Evolutionary conservation across 2,113 vertebrate genomes (phyloP).

Genomic region (Aegotheles bennettii): DNA sequence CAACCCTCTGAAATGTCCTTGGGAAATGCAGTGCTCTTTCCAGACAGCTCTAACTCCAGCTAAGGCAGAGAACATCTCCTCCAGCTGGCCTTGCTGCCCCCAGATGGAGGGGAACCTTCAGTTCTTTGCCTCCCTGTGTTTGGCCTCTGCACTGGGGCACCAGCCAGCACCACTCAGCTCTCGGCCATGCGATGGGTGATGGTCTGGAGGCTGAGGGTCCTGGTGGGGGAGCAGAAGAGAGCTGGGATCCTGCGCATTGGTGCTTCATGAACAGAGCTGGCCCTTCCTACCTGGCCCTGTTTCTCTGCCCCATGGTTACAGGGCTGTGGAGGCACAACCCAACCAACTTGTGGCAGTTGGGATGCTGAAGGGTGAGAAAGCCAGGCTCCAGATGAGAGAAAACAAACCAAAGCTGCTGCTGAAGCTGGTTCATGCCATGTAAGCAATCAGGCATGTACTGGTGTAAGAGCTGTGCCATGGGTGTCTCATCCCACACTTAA

Average conservation of each 20-base stretch:
- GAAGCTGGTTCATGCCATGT: background rate
- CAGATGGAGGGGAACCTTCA: background rate
- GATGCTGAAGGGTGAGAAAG: background rate
- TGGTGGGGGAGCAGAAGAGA: background rate
- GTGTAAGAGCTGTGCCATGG: background rate
- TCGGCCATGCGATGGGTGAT: background rate
- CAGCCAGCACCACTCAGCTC: background rate
- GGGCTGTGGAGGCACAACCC: background rate
- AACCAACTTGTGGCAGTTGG: accelerated
- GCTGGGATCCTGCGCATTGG: accelerated
- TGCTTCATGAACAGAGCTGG: no score
- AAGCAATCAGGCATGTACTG: background rate
- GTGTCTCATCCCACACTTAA: background rate
- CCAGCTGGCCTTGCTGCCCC: background rate
- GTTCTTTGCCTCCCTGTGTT: background rate
- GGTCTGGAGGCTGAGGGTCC: background rate
- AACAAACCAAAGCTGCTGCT: background rate
- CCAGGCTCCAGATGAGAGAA: background rate
- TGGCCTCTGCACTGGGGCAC: accelerated
- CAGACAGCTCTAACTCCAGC: background rate
- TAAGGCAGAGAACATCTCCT: background rate
- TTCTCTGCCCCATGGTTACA: no score
- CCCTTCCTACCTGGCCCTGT: no score
- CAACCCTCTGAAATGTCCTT: background rate
- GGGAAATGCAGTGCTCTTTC: background rate